These are phyloP conservation scores for Tetrao urogallus DNA, from an alignment of 2,113 vertebrate species.

Conservation along the genomic window DNA sequence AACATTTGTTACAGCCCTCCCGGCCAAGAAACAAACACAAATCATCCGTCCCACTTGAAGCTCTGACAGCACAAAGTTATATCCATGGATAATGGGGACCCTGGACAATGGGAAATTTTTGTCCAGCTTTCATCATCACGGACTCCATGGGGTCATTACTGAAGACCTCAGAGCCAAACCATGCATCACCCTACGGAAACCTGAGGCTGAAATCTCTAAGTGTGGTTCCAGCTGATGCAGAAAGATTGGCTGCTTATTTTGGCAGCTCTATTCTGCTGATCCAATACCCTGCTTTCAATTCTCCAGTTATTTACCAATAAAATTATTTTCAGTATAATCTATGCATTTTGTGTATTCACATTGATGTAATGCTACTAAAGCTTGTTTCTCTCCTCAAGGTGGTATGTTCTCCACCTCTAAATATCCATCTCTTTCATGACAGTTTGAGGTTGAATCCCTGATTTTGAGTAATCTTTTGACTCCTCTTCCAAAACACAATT, in stretches of 20 bases:
- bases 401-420: background rate
- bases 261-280: background rate
- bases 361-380: fast-evolving
- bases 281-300: background rate
- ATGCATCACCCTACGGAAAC: background rate
- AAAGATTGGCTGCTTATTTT: background rate
- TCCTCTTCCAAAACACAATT: background rate
- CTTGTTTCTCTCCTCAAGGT: background rate
- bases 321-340: background rate
- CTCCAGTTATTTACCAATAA: background rate
- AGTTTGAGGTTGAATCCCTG: fast-evolving
- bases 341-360: background rate
- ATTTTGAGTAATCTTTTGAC: background rate
- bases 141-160: background rate
- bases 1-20: background rate
- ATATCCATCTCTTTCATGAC: fast-evolving
- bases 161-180: background rate
- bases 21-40: background rate
- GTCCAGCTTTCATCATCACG: background rate
- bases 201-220: background rate
- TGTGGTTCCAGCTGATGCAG: background rate
- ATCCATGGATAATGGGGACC: background rate
- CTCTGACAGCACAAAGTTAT: background rate
- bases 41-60: background rate
- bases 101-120: background rate